phyloP scores from a whole-genome alignment of 2,888 invertebrate species.

The Glyphotaelius pellucidus region DNA sequence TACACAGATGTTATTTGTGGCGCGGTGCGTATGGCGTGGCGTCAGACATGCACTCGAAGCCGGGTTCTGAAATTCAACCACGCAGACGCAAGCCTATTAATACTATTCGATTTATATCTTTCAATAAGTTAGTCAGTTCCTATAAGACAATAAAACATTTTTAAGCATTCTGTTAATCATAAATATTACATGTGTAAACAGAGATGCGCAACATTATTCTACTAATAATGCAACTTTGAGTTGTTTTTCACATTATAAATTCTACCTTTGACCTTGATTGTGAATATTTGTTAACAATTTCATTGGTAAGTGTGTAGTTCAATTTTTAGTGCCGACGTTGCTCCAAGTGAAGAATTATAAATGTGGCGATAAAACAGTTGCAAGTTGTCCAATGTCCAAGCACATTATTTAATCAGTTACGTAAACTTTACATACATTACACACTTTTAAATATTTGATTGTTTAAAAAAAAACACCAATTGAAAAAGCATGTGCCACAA shows the following conservation, averaged over 20 bases:
- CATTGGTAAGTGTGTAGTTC: background rate
- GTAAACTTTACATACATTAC: conserved; percentile 9
- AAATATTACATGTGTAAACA: background rate
- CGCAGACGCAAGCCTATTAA: no score
- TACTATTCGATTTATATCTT: no score
- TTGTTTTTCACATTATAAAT: background rate
- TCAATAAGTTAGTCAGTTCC: no score
- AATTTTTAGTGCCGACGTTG: background rate
- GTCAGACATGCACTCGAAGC: no score
- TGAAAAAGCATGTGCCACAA: background rate
- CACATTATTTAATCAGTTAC: background rate
- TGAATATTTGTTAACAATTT: conserved; percentile 10
- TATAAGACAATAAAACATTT: no score
- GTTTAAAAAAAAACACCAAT: background rate
- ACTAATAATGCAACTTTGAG: background rate
- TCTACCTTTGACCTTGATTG: background rate
- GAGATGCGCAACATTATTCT: background rate
- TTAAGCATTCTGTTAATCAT: background rate
- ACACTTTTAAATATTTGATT: conserved; percentile 40
- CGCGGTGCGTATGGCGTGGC: no score
- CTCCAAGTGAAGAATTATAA: conserved; percentile 2
- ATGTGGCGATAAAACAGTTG: background rate
- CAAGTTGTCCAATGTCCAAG: background rate
- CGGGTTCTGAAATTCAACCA: no score
- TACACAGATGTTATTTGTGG: no score